Evolutionary conservation across 2,113 vertebrate species (phyloP).

Genomic region (Puma concolor): DNA sequence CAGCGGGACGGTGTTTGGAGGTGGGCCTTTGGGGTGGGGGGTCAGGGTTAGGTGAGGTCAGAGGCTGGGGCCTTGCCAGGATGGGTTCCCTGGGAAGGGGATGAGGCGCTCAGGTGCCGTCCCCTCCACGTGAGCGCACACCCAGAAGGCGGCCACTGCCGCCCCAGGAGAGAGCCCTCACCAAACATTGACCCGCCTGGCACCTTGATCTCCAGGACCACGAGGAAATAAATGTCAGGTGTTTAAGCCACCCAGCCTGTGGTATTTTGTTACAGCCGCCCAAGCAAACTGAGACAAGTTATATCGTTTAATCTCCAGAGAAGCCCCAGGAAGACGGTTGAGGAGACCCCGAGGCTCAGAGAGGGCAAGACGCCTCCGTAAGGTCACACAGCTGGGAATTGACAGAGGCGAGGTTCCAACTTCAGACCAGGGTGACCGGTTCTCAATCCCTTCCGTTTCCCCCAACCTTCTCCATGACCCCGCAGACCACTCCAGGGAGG

Average conservation of each 20-base stretch:
- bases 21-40: too few species aligned
- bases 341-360: slow-evolving; percentile 3
- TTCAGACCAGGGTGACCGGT: neutral
- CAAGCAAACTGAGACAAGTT: neutral
- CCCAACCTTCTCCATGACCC: neutral
- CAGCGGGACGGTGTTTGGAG: neutral
- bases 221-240: neutral
- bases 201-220: neutral
- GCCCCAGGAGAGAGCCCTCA: neutral
- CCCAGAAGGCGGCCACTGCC: neutral
- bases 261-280: neutral
- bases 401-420: neutral
- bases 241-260: neutral
- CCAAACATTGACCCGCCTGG: neutral
- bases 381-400: neutral
- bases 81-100: neutral
- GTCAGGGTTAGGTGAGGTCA: neutral
- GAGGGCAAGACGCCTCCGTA: neutral
- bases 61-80: neutral
- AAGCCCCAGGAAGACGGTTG: neutral
- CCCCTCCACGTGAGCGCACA: neutral
- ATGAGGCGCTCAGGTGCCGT: neutral
- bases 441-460: neutral
- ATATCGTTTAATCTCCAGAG: neutral
- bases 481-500: neutral